Conservation (phyloP, 2,797 vertebrate genomes). For the Buphagus erythrorhynchus region DNA sequence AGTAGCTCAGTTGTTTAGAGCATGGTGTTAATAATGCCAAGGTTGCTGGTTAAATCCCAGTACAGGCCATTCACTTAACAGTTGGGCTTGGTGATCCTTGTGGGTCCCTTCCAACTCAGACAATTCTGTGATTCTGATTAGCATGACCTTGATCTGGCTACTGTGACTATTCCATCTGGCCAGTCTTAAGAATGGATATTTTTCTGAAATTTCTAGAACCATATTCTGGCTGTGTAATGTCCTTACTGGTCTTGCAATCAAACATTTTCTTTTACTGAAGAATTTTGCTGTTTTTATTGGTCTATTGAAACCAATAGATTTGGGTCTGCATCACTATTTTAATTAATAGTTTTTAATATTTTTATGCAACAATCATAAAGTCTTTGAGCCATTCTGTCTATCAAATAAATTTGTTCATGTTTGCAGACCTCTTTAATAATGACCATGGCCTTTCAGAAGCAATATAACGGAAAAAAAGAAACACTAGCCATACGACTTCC, state of each 20-base stretch:
- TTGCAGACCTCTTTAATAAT: not conserved
- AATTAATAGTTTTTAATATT: not conserved
- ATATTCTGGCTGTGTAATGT: not conserved
- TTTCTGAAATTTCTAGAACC: not conserved
- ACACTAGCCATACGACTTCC: not conserved
- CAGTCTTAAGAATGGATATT: not conserved
- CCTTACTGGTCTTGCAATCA: not conserved
- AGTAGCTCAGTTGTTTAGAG: not conserved
- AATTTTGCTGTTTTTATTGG: not conserved
- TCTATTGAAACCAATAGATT: not conserved
- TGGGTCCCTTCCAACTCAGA: not conserved
- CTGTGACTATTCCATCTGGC: not conserved
- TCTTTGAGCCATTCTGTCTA: not conserved
- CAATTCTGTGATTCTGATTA: not conserved
- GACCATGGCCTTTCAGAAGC: not conserved
- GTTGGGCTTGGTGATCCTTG: not conserved
- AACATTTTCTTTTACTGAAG: not conserved
- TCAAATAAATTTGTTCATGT: not conserved
- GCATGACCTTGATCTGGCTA: not conserved
- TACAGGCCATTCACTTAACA: not conserved
- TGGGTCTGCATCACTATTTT: not conserved
- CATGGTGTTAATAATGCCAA: not conserved
- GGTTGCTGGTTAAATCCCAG: not conserved
- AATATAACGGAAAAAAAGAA: not conserved
- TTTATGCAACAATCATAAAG: not conserved